phyloP scores from a whole-genome alignment of 2,888 invertebrate species.

The Pammene fasciana region DNA sequence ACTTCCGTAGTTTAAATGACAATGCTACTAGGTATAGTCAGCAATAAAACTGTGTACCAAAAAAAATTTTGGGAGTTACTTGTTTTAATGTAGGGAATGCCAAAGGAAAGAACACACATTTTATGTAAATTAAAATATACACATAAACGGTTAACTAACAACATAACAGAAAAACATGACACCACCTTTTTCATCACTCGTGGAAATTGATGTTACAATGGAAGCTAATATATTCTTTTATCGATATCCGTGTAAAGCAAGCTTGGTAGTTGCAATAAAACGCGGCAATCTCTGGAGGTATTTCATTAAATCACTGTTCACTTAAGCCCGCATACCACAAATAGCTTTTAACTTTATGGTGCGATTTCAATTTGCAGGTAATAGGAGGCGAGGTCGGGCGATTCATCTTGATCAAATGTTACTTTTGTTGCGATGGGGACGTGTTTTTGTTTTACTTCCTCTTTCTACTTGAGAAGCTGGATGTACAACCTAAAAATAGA shows the following conservation, averaged over 20 bases:
- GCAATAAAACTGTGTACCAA: too few relatives aligned
- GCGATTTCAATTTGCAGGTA: slow-evolving; percentile 42
- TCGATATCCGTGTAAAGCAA: slow-evolving; percentile 8
- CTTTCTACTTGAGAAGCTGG: background rate
- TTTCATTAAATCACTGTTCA: slow-evolving; percentile 60
- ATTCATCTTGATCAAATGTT: slow-evolving; percentile 42
- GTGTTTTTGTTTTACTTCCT: background rate
- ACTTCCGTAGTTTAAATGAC: too few relatives aligned
- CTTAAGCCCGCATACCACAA: slow-evolving; percentile 50
- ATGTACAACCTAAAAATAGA: too few relatives aligned
- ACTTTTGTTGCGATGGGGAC: slow-evolving; percentile 22
- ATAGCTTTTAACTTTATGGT: slow-evolving; percentile 48
- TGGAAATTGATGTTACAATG: background rate
- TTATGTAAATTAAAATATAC: too few relatives aligned
- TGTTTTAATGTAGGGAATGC: too few relatives aligned
- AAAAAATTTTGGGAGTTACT: too few relatives aligned
- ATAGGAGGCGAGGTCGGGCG: slow-evolving; percentile 24
- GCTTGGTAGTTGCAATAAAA: slow-evolving; percentile 40
- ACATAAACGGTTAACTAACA: too few relatives aligned
- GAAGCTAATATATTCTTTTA: background rate
- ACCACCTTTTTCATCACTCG: background rate
- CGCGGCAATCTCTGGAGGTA: slow-evolving; percentile 45
- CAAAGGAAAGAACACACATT: too few relatives aligned
- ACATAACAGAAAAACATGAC: background rate
- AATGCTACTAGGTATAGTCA: too few relatives aligned